Base-by-base conservation (phyloP, 2,888 invertebrate genomes). In the Coenonympha arcania region DNA sequence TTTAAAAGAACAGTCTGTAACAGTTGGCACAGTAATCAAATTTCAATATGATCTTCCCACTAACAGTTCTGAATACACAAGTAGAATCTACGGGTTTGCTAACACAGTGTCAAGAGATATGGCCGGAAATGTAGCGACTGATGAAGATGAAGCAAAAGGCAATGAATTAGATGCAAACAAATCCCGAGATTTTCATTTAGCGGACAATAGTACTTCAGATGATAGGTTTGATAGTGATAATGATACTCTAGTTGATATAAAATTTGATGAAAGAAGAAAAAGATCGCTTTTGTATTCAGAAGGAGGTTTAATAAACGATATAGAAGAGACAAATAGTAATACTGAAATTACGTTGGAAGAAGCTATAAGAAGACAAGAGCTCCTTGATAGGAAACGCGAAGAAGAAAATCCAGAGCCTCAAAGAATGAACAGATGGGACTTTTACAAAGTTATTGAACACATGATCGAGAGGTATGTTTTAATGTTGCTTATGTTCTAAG, bases 41-140 rank as follows among this genome's bases (percentile, higher is more conserved):
- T 89, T 90, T 55, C 90, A 90, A 70, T 92, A 91, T 72, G 82
- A 88, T 54, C 71, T 92, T 52, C 91, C 91, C 4, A 89, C 88
- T 46, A 91, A 91, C 64, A 88, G 88, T 59, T 74, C 88, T 0
- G 84, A 88, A 65, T 89, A 89, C 59, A 89, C 89, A 2, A 81
- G 83, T 48, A 76, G 86, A 62, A 85, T 84, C 39, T 84, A 80
- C 48, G 85, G 85, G 1, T 86, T 84, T 40, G 79, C 69, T 8
- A 69, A 73, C 5, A 84, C 84, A 1, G 69, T 85, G 3, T 79
- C 82, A 3, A 75, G 85, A 63, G 83, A 82, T 43, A 85, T 84
- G 71, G 68, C 75, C 6, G 74, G 64, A 24, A 64, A 72, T 30
- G 54, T 44, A 24, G 58, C 62, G 15, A 52, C 64, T 11, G 58